Evolutionary conservation across 2,113 vertebrate species (phyloP), one percentile per base, ranked within the genome.

Genomic region (Prietella phreatophila): DNA sequence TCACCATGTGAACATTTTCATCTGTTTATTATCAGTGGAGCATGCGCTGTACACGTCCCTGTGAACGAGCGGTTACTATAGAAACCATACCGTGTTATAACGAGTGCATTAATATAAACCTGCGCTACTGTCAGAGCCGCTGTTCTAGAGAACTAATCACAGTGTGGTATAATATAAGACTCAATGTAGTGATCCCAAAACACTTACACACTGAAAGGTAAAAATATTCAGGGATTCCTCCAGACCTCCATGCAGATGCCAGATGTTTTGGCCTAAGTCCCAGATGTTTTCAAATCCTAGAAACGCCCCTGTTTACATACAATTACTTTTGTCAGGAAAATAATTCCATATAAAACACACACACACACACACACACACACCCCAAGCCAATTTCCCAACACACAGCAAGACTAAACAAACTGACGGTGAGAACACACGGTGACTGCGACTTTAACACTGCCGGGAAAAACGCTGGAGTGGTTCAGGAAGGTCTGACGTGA

Each of bases 251-350:
- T 55, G 47, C 47, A 33, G 63, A 11, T 2, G 42, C 58, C 79
- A 82, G 76, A 61, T 80, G 53, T 88, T 69, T 58, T 67, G 33
- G 56, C 47, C 19, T 13, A 33, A 53, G 33, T 22, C 63, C 47
- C 83, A 71, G 55, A 67, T 55, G 76, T 73, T 63, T 58, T 56
- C 47, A 36, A 85, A 39, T 65, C 14, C 76, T 71, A 71, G 14
- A 85, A 85, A 61, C 76, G 73, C 20, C 78, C 3, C 20, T 55
- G 30, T 85, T 85, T 85, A 85, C 7, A 0, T 39, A 42, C 53
- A 55, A 85, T 85, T 75, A 60, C 53, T 85, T 73, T 42, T 75
- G 69, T 75, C 84, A 58, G 36, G 55, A 85, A 85, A 71, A 85
- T 82, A 33, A 82, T 82, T 60, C 30, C 80, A 60, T 56, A 30